Base-by-base conservation (phyloP, 1,140 invertebrate genomes). In the Laodelphax striatellus region DNA sequence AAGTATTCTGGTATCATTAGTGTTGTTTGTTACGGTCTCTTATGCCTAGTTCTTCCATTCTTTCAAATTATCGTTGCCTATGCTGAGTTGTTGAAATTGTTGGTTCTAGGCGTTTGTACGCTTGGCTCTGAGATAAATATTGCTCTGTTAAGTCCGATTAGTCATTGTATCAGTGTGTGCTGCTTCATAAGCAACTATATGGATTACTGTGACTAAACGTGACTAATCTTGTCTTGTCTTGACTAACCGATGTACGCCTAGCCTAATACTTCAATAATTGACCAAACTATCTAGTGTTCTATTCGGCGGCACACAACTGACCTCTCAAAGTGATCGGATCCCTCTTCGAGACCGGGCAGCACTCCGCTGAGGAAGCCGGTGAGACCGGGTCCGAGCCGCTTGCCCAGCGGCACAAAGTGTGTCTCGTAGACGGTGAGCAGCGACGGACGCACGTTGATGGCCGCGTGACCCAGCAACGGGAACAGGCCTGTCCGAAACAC, bases 391-490 rank as follows among this genome's bases (percentile, higher is more conserved):
- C 87, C 78, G 17, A 97, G 75, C 64, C 85, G 79, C 64, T 85
- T 81, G 34, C 88, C 85, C 43, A 97, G 76, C 11, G 90, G 89
- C 22, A 96, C 82, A 77, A 97, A 93, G 74, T 94, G 92, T 16
- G 82, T 90, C 76, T 97, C 94, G 72, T 95, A 97, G 57, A 97
- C 82, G n/a, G 80, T 83, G 56, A 97, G 71, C 44, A 97, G 75
- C 5, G 82, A 78, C 11, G 90, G 89, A 67, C 91, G 83, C 9
- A 94, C 90, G 72, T 89, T 92, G 84, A 94, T 94, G 17, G 91
- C 91, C 62, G 92, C 90, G 79, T 94, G 84, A 10, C 86, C 83
- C 63, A 97, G 78, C 24, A 97, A 72, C 41, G 94, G 94, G 75
- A 97, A 97, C 14, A 97, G 74, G 10, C 94, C 93, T 81, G 76